Conservation (phyloP, 2,888 invertebrate species). For the Zaprionus bogoriensis region DNA sequence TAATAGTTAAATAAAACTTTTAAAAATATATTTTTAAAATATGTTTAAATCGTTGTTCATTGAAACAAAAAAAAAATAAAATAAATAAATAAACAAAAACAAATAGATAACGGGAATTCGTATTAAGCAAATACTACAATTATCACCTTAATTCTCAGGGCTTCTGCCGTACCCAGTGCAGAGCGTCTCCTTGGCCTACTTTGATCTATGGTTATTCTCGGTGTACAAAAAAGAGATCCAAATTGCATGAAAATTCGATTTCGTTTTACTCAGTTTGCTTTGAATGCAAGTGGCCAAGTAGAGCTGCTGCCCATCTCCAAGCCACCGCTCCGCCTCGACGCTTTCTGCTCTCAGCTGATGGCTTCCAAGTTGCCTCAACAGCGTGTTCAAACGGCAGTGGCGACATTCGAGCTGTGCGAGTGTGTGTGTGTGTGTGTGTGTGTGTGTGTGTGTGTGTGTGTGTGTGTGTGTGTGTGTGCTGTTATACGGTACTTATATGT, state of each 20-base stretch:
- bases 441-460: not conserved
- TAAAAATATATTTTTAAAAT: too few species aligned
- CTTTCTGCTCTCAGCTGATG: too few species aligned
- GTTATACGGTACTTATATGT: conserved; percentile 27
- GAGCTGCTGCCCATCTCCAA: too few species aligned
- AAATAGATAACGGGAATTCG: too few species aligned
- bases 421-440: conserved; percentile 5
- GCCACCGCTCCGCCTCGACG: too few species aligned
- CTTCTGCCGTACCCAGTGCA: not conserved
- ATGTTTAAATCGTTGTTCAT: too few species aligned
- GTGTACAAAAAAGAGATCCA: not conserved
- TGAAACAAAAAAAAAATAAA: too few species aligned
- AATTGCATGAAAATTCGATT: conserved; percentile 14
- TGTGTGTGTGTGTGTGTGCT: conserved; percentile 23
- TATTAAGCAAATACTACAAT: too few species aligned
- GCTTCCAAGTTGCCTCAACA: too few species aligned
- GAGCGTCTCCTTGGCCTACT: not conserved
- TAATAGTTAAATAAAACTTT: too few species aligned
- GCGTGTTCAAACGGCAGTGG: not conserved
- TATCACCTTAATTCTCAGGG: too few species aligned
- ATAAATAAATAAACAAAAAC: too few species aligned
- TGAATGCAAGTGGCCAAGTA: conserved; percentile 1
- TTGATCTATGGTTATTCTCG: not conserved
- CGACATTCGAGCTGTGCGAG: not conserved
- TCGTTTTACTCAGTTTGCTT: conserved; percentile 10